Evolutionary conservation across 1,140 invertebrate species (phyloP).

Genomic region (Aculops lycopersici): DNA sequence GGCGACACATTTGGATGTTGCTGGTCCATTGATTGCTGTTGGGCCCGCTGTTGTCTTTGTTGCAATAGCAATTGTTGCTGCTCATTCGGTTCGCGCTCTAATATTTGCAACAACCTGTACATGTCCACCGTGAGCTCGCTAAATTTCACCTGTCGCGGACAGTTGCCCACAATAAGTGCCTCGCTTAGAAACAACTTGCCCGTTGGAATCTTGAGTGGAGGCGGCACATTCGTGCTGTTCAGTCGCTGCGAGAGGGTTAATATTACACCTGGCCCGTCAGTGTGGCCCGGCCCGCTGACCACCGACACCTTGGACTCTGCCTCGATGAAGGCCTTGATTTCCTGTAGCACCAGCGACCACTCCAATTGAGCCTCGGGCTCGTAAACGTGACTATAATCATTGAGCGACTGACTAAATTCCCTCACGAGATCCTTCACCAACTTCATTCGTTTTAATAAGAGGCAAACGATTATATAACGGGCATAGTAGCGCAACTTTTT

Average conservation of each 20-base stretch:
- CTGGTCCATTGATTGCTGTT: neutral
- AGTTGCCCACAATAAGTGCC: conserved; percentile 72
- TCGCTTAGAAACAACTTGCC: conserved; percentile 44
- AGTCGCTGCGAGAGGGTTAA: conserved; percentile 22
- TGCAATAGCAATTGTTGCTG: conserved; percentile 38
- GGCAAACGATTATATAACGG: conserved; percentile 76
- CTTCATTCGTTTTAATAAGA: conserved; percentile 74
- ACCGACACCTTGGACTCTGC: conserved; percentile 5
- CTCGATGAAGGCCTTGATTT: conserved; percentile 74
- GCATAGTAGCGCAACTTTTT: conserved; percentile 89
- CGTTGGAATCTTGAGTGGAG: conserved; percentile 46
- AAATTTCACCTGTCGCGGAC: conserved; percentile 46
- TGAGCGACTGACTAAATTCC: conserved; percentile 43
- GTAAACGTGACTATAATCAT: conserved; percentile 72
- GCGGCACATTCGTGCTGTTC: conserved; percentile 46
- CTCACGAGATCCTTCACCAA: conserved; percentile 59
- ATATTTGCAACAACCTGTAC: conserved; percentile 78
- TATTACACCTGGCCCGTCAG: neutral
- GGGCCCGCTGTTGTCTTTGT: conserved; percentile 3
- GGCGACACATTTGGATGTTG: conserved; percentile 29
- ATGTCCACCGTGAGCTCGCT: conserved; percentile 89
- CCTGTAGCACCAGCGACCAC: conserved; percentile 70
- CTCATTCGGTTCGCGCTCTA: conserved; percentile 44
- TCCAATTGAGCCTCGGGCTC: conserved; percentile 84
- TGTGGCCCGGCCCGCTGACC: neutral